These are phyloP conservation scores for Frankliniella fusca DNA, from an alignment of 2,888 invertebrate genomes.

Conservation along the genomic window DNA sequence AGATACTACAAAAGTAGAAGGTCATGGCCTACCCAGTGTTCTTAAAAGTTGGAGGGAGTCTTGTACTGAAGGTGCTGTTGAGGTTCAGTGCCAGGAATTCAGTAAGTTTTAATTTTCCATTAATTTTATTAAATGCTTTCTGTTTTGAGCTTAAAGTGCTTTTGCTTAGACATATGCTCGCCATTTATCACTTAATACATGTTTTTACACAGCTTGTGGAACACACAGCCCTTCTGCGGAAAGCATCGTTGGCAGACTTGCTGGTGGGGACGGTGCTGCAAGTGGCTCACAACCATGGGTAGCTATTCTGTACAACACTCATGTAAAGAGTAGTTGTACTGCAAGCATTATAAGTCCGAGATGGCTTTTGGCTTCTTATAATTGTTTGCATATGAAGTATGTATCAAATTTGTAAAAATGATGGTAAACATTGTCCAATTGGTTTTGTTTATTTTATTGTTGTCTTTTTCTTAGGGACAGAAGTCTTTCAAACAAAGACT, in stretches of 20 bases:
- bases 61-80: slow-evolving; percentile 49
- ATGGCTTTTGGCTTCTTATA: slow-evolving; percentile 52
- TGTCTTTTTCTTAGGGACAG: slow-evolving; percentile 38
- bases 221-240: slow-evolving; percentile 44
- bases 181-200: too few relatives aligned
- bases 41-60: slow-evolving; percentile 47
- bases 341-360: slow-evolving; percentile 50
- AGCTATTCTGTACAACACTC: slow-evolving; percentile 51
- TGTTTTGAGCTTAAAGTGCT: neutral
- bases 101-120: slow-evolving; percentile 44
- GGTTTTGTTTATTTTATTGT: too few relatives aligned
- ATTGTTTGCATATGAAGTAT: slow-evolving; percentile 46
- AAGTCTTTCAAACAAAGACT: slow-evolving; percentile 38
- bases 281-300: slow-evolving; percentile 58
- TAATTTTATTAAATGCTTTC: slow-evolving; percentile 28
- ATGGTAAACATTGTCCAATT: neutral
- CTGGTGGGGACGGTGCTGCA: slow-evolving; percentile 51
- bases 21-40: slow-evolving; percentile 47
- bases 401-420: neutral
- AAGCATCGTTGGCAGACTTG: slow-evolving; percentile 48
- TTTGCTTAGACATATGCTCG: too few relatives aligned
- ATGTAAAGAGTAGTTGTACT: slow-evolving; percentile 50
- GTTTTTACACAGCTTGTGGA: slow-evolving; percentile 46
- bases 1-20: slow-evolving; percentile 39
- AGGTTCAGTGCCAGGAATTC: slow-evolving; percentile 56